Evolutionary conservation across 2,888 invertebrate genomes (phyloP).

Genomic region (Caenorhabditis sp.): DNA sequence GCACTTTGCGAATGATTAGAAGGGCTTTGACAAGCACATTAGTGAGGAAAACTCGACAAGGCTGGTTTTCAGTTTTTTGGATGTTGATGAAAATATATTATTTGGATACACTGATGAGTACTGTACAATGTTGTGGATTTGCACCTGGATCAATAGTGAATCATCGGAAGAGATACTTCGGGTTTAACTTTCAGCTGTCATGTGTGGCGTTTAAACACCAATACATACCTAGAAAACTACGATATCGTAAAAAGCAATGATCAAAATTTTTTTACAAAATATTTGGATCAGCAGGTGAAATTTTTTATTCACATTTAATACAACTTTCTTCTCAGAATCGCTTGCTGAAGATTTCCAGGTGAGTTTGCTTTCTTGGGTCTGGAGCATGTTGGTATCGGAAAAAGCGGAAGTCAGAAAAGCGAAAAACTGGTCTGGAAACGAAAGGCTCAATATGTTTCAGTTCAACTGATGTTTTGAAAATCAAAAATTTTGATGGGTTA

Average conservation of each 20-base stretch:
- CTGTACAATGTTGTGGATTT: too few relatives aligned
- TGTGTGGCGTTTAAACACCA: too few relatives aligned
- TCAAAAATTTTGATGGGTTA: too few relatives aligned
- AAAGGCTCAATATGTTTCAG: too few relatives aligned
- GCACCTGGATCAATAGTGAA: neutral
- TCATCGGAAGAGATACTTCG: neutral
- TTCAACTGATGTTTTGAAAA: too few relatives aligned
- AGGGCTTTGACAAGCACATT: slow-evolving; percentile 33
- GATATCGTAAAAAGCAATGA: neutral
- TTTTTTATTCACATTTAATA: neutral
- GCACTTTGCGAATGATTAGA: slow-evolving; percentile 57
- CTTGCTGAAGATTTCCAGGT: neutral
- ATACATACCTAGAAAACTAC: too few relatives aligned
- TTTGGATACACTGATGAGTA: too few relatives aligned
- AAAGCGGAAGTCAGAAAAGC: neutral
- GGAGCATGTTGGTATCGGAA: neutral
- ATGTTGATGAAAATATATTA: neutral
- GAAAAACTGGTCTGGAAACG: too few relatives aligned
- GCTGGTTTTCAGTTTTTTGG: slow-evolving; percentile 16
- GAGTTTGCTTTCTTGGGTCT: neutral
- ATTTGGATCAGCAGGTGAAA: neutral
- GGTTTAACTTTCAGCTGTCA: too few relatives aligned
- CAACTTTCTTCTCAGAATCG: neutral
- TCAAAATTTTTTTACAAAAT: neutral
- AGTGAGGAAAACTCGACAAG: slow-evolving; percentile 3